Conservation (phyloP, 2,888 invertebrate genomes). For the Kuschelorhynchus macadamiae region DNA sequence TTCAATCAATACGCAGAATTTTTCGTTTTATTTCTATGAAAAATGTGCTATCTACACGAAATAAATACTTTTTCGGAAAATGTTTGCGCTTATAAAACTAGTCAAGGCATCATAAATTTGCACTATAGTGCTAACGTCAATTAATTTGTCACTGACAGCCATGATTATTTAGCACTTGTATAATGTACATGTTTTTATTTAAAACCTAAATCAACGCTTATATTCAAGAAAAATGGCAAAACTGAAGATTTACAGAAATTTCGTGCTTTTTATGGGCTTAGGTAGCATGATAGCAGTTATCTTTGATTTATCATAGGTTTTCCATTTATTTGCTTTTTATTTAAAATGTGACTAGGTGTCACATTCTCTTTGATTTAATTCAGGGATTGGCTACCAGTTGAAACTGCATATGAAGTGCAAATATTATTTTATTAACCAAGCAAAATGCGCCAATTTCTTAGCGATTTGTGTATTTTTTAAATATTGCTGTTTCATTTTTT, state of each 20-base stretch:
- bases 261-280: constrained; percentile 20
- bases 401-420: background rate
- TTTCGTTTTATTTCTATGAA: background rate
- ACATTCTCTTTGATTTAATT: background rate
- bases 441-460: no score
- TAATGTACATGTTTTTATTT: constrained; percentile 8
- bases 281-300: constrained; percentile 20
- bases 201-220: constrained; percentile 5
- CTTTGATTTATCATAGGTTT: constrained; percentile 31
- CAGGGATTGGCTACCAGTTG: background rate
- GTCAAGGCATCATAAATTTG: constrained; percentile 41
- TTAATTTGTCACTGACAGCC: constrained; percentile 40
- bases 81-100: constrained; percentile 20
- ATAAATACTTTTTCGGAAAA: constrained; percentile 16
- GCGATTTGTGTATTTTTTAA: no score
- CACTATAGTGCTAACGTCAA: constrained; percentile 35
- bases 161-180: constrained; percentile 39
- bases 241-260: constrained; percentile 12
- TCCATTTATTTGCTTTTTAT: constrained; percentile 20
- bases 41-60: constrained; percentile 2
- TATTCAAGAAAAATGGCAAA: constrained; percentile 15
- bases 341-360: constrained; percentile 5
- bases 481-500: no score
- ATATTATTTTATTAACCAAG: no score
- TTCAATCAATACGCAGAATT: background rate